A percentile compares a stretch with the other conserved stretches of the same genome.
phyloP scores from a whole-genome alignment of 2,113 vertebrate genomes.

The Toxostoma redivivum region DNA sequence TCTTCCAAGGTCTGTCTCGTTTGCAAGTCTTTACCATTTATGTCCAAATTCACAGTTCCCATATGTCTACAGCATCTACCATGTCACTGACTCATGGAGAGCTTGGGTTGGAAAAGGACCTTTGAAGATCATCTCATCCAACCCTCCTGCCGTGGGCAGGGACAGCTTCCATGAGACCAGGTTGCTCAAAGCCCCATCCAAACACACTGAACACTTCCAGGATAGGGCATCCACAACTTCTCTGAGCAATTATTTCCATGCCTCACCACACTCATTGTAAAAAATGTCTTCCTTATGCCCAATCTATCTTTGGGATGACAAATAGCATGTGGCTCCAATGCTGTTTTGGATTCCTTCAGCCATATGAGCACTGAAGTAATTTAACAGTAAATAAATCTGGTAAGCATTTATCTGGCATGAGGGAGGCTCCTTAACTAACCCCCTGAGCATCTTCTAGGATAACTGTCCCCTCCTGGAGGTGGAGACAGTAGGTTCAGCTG shows the following conservation, averaged over 20 bases:
- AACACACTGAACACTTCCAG: not conserved
- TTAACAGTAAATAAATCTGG: not conserved
- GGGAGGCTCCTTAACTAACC: not conserved
- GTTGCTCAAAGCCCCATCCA: not conserved
- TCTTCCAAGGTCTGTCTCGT: not conserved
- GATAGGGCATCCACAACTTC: not conserved
- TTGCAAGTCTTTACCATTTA: not conserved
- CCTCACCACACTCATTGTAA: not conserved
- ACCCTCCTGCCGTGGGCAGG: not conserved
- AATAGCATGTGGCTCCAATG: not conserved
- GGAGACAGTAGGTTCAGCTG: not conserved
- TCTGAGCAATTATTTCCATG: not conserved
- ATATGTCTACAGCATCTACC: not conserved
- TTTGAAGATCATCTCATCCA: not conserved
- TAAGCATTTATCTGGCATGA: not conserved
- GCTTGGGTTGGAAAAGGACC: not conserved
- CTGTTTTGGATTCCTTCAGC: not conserved
- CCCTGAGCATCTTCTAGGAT: not conserved
- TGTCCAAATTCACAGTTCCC: not conserved
- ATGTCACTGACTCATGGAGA: not conserved
- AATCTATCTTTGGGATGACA: not conserved
- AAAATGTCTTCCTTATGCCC: not conserved
- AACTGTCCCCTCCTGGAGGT: not conserved
- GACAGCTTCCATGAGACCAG: not conserved
- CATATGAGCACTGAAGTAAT: not conserved